Evolutionary conservation across 1,140 invertebrate species (phyloP).

Genomic region (Zaprionus inermis): DNA sequence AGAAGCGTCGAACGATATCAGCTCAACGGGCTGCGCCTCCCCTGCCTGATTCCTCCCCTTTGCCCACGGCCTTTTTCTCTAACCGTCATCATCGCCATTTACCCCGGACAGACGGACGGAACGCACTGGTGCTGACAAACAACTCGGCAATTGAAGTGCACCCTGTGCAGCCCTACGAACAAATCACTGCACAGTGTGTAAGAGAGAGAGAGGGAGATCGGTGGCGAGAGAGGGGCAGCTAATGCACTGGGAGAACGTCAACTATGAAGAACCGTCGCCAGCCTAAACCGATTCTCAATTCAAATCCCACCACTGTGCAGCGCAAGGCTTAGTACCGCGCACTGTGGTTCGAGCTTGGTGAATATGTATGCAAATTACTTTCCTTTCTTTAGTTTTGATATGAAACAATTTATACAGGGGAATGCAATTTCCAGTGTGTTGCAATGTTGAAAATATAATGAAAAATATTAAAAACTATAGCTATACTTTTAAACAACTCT

Average conservation of each 20-base stretch:
- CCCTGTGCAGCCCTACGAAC: slow-evolving; percentile 45
- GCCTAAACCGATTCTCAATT: slow-evolving; percentile 18
- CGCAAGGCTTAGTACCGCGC: too few species aligned
- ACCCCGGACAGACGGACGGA: neutral
- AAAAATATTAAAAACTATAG: too few species aligned
- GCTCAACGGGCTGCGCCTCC: slow-evolving; percentile 23
- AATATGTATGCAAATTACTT: neutral
- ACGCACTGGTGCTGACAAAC: slow-evolving; percentile 59
- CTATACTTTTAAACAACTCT: too few species aligned
- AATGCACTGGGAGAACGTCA: slow-evolving; percentile 36
- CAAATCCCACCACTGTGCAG: slow-evolving; percentile 54
- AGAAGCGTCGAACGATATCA: slow-evolving; percentile 79
- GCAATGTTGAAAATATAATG: too few species aligned
- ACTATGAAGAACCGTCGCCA: slow-evolving; percentile 34
- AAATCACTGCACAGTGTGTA: slow-evolving; percentile 61
- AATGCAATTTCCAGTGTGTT: too few species aligned
- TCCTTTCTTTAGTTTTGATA: neutral
- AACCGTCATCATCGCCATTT: neutral
- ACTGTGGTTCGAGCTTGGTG: neutral
- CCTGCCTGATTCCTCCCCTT: neutral
- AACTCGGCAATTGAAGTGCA: slow-evolving; percentile 59
- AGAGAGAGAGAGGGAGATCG: slow-evolving; percentile 22
- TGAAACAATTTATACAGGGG: too few species aligned
- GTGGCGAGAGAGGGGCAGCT: neutral
- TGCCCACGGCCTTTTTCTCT: neutral